Evolutionary conservation across 2,888 invertebrate species (phyloP), one percentile per base, ranked within the genome.

Genomic region (Stenodema calcarata): DNA sequence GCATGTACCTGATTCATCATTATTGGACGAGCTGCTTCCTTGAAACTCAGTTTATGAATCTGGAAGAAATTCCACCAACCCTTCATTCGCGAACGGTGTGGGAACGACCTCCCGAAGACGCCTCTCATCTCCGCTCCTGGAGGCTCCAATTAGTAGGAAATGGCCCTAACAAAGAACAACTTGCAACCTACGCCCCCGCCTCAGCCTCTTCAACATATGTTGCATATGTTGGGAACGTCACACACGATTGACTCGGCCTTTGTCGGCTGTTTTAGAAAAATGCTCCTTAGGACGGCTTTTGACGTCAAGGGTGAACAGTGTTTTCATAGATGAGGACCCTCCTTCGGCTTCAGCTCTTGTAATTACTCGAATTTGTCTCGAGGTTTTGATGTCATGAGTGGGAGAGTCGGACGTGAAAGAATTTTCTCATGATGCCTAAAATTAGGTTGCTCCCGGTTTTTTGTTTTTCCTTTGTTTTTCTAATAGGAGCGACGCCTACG

Each of bases 201-300:
- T 11, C 28, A 44, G 44, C 75, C 44, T 73, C 84, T 75, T 70
- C 84, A 73, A 75, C 84, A 84, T 44, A 84, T 84, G 84, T 73
- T 84, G 84, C 84, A 84, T 84, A 84, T 84, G 84, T 84, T 84
- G 84, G 75, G 84, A 84, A 84, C 84, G 84, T 84, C 73, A 84
- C 84, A 84, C 84, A 28, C 84, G 50, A 84, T 84, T 84, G 84
- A 84, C 44, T 83, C 75, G 23, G 6, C 44, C 44, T 84, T 84
- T 84, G 70, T 44, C 73, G 70, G 41, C 44, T 44, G 4, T 12
- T 11, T 83, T 42, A n/a, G 47, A 62, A 73, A 82, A 84, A 84
- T 84, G 3, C 16, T 78, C 78, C n/a, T 78, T 47, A 12, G 82
- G 83, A 83, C 83, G 42, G 44, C 35, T 76, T 35, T 30, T 28